A percentile compares a stretch with the other conserved stretches of the same genome.
Conservation (phyloP, 2,888 invertebrate genomes). For the Galeopsomyia nigrocyanea region DNA sequence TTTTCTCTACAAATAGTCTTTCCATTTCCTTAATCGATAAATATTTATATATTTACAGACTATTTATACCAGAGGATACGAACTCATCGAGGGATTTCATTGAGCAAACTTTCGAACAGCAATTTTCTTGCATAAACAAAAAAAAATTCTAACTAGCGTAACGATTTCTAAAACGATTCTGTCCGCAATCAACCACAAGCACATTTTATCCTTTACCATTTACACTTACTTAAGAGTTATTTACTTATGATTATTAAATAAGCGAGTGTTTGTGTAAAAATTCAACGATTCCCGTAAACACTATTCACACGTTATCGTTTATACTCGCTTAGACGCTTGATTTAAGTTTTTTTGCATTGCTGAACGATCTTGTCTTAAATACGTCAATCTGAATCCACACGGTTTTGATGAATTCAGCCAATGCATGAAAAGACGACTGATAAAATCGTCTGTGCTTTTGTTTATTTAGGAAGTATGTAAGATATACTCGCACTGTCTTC, state of each 20-base stretch:
- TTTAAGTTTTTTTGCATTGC: slow-evolving; percentile 18
- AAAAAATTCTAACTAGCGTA: slow-evolving; percentile 49
- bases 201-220: slow-evolving; percentile 57
- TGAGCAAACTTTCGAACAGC: slow-evolving; percentile 52
- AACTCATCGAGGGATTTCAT: slow-evolving; percentile 22
- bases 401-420: slow-evolving; percentile 33
- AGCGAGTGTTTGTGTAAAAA: slow-evolving; percentile 66
- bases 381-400: slow-evolving; percentile 30
- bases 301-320: slow-evolving; percentile 38
- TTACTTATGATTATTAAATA: slow-evolving; percentile 61
- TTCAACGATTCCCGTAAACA: slow-evolving; percentile 52
- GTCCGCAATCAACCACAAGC: slow-evolving; percentile 53
- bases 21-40: slow-evolving; percentile 45
- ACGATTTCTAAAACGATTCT: slow-evolving; percentile 51
- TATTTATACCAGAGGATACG: slow-evolving; percentile 33
- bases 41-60: slow-evolving; percentile 49
- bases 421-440: slow-evolving; percentile 42
- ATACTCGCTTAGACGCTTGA: slow-evolving; percentile 35
- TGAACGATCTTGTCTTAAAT: slow-evolving; percentile 28
- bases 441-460: slow-evolving; percentile 34
- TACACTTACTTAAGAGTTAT: slow-evolving; percentile 56
- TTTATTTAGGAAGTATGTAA: slow-evolving; percentile 42
- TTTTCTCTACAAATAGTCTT: slow-evolving; percentile 47
- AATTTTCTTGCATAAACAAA: slow-evolving; percentile 50
- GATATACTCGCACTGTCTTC: slow-evolving; percentile 44